Conservation (phyloP, 2,113 vertebrate species). For the Paracanthobrama guichenoti region DNA sequence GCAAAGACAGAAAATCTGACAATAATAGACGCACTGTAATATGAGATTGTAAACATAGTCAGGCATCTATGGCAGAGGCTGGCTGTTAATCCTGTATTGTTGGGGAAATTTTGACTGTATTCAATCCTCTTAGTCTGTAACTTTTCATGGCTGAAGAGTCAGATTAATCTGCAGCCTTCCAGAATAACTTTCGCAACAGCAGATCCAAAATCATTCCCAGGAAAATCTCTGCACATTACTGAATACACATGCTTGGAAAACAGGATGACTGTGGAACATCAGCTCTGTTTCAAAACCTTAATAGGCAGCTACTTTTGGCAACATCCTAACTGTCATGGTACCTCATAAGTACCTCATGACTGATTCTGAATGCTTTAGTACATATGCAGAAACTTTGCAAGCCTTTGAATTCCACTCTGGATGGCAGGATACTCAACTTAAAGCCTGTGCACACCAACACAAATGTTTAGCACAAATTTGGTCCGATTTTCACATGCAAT, state of each 20-base stretch:
- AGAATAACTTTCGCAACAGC: constrained; percentile 5
- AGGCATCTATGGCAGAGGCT: constrained; percentile 49
- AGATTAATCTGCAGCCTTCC: constrained; percentile 29
- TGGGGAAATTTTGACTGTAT: constrained; percentile 54
- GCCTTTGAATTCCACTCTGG: background rate
- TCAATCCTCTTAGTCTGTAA: constrained; percentile 61
- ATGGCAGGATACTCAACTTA: background rate
- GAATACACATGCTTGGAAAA: constrained; percentile 12
- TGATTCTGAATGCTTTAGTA: background rate
- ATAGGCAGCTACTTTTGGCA: background rate
- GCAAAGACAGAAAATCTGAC: constrained; percentile 34
- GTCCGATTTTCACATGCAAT: background rate
- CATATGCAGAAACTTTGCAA: background rate
- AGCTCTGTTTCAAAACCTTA: background rate
- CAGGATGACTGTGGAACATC: background rate
- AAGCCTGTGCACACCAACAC: background rate
- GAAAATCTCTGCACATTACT: constrained; percentile 23
- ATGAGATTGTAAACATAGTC: constrained; percentile 49
- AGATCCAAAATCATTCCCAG: background rate
- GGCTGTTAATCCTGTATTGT: constrained; percentile 54
- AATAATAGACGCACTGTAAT: constrained; percentile 10
- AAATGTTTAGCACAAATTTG: background rate
- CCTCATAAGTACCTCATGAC: background rate
- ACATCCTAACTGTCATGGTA: background rate
- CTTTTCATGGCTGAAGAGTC: constrained; percentile 49